Base-by-base conservation (phyloP, 2,797 vertebrate genomes). In the Eurystomus glaucurus region DNA sequence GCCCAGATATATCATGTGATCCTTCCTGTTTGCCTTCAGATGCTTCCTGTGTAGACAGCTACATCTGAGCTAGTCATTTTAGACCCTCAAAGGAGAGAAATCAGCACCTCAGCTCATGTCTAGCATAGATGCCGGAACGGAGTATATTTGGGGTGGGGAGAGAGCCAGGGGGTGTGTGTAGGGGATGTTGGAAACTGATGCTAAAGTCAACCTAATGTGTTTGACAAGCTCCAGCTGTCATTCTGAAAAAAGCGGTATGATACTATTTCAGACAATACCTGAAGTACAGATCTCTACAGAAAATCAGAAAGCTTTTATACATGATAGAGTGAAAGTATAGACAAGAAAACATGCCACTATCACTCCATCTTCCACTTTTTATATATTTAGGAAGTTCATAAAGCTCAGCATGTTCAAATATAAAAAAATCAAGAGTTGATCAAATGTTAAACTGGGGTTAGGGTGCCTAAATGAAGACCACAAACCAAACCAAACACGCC, bases 111-210 rank as follows among this genome's bases (percentile, higher is more conserved):
- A 3, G 11, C 26, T 83, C 10, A 0, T 46, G 8, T 78, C 26
- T 25, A 29, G 19, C 31, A 37, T 0, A 43, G 19, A 20, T 29
- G 46, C 22, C 57, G 20, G 26, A 83, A 61, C 8, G 13, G 14
- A 72, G 45, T 12, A 13, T 54, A 37, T 65, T 16, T 31, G 6
- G 4, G 2, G 25, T 6, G 7, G 7, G 10, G 7, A 7, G 12
- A 4, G 15, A 23, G n/a, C 22, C 6, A 3, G 2, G 8, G 12
- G 12, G 31, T 15, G 15, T 11, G 25, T 15, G 26, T 9, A 13
- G 5, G 20, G 4, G 28, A 62, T 6, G 28, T 33, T 39, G 16
- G n/a, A 81, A 81, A 69, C 21, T 50, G 23, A 54, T 46, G 41
- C 33, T 84, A 33, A 77, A 60, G 39, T 48, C 58, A 61, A 71